These are phyloP conservation scores for Coregonus sp. DNA, from an alignment of 2,797 vertebrate genomes.

Conservation along the genomic window DNA sequence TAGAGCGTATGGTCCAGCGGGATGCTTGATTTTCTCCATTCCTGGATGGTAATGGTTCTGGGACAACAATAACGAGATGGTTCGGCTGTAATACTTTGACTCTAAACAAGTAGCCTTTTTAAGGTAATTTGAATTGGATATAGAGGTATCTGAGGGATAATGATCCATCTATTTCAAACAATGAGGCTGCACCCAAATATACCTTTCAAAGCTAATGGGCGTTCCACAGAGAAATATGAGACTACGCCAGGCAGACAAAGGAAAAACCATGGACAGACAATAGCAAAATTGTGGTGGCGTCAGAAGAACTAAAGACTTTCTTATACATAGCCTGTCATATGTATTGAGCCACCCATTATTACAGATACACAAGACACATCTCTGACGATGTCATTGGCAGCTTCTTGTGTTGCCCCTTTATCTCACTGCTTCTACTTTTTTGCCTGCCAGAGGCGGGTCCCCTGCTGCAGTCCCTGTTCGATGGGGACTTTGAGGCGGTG, in stretches of 20 bases:
- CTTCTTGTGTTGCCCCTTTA: background rate
- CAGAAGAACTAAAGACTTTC: background rate
- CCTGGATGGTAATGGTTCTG: background rate
- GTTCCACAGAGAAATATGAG: background rate
- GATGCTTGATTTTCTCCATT: background rate
- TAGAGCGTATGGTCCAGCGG: background rate
- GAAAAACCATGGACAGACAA: background rate
- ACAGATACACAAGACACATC: background rate
- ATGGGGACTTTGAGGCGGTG: constrained; percentile 81
- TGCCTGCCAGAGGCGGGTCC: constrained; percentile 74
- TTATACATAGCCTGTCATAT: background rate
- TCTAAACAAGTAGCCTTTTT: background rate
- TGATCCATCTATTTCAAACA: no score
- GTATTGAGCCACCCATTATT: background rate
- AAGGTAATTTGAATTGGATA: background rate
- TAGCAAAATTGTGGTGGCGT: background rate
- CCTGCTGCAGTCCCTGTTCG: constrained; percentile 79
- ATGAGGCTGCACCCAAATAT: no score
- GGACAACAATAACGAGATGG: background rate
- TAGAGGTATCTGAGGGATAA: background rate
- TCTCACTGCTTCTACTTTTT: background rate
- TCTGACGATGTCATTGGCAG: background rate
- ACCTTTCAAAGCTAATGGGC: background rate
- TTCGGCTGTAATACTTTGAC: background rate
- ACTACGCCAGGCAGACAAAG: background rate